Base-by-base conservation (phyloP, 2,888 invertebrate species). In the Strigamia crassipes region DNA sequence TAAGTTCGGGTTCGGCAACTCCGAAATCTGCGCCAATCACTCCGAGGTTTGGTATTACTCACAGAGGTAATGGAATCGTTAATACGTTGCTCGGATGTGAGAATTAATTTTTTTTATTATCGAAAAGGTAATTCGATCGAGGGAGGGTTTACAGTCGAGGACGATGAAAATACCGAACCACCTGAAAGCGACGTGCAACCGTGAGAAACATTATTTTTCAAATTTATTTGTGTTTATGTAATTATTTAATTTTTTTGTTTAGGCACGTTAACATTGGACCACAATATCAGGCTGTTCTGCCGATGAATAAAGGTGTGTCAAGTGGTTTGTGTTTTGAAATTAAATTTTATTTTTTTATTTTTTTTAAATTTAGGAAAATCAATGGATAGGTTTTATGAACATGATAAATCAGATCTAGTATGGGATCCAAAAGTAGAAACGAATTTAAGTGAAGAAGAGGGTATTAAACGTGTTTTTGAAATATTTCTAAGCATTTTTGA, bases 391-490 rank as follows among this genome's bases (percentile, higher is more conserved):
- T 83, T 83, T 13, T 83, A 84, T 61, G 46, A 41, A 46, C n/a
- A 18, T 9, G 51, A 80, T 34, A 85, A 85, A 83, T 87, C 87
- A 82, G 87, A 87, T 83, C 81, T 95, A 73, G 90, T 96, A 56
- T 97, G 96, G 96, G 93, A 96, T 88, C 96, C 96, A 31, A 92
- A 92, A 86, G 93, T 94, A 86, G 91, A 92, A 85, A 91, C 91
- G 84, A 90, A 90, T 27, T 91, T 92, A 86, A 92, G 91, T 84
- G 94, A 92, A 83, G 92, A 91, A 85, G 94, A 95, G 92, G 91
- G 95, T 94, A 89, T 85, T 85, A 41, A 51, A 41, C 46, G 4
- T 2, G 2, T 4, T n/a, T 10, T 21, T 21, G 10, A 9, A 78
- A 15, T 38, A 15, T 38, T 78, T 21, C 13, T 10, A 21, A 78